These are phyloP conservation scores for Drosophila cardini DNA, from an alignment of 1,140 invertebrate genomes.

Conservation along the genomic window DNA sequence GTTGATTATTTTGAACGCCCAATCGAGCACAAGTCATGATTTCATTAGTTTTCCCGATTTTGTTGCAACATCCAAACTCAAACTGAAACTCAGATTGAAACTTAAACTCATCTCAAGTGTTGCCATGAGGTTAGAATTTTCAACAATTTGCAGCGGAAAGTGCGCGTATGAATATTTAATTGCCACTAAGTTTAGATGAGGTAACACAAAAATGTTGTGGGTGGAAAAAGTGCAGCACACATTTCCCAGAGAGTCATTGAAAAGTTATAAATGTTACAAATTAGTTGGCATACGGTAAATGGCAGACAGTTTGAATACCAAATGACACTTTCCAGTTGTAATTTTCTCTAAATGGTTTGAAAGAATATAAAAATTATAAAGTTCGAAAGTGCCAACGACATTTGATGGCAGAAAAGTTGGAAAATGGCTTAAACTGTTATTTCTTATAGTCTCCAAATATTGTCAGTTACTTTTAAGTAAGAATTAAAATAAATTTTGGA, in stretches of 20 bases:
- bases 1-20: slow-evolving; percentile 79
- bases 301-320: slow-evolving; percentile 15
- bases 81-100: too few species aligned
- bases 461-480: too few species aligned
- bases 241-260: slow-evolving; percentile 55
- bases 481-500: too few species aligned
- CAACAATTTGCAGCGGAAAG: slow-evolving; percentile 61
- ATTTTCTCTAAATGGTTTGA: not conserved
- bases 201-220: slow-evolving; percentile 5
- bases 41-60: slow-evolving; percentile 60
- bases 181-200: slow-evolving; percentile 45
- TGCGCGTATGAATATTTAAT: slow-evolving; percentile 82
- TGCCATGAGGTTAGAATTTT: slow-evolving; percentile 24
- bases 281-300: slow-evolving; percentile 63
- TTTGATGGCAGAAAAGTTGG: too few species aligned
- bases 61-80: not conserved
- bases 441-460: too few species aligned
- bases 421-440: too few species aligned
- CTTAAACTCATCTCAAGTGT: slow-evolving; percentile 7
- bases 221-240: slow-evolving; percentile 29
- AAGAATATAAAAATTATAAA: not conserved
- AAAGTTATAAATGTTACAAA: slow-evolving; percentile 75
- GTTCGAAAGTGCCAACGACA: too few species aligned
- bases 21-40: slow-evolving; percentile 75
- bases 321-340: slow-evolving; percentile 27